Evolutionary conservation across 2,888 invertebrate genomes (phyloP).

Genomic region (Diloba caeruleocephala): DNA sequence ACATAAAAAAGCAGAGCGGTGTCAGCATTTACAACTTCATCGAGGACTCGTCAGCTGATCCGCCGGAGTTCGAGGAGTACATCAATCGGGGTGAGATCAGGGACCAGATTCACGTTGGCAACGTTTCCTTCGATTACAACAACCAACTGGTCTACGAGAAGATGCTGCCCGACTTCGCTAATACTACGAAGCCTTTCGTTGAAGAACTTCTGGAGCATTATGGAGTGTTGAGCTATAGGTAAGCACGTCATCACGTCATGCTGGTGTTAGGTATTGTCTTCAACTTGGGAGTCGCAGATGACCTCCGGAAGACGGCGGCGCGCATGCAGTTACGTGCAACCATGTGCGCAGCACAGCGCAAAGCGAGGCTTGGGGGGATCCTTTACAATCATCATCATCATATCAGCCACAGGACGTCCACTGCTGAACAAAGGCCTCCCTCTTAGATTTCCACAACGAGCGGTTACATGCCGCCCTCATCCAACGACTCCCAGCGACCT

Average conservation of each 20-base stretch:
- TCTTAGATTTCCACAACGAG: no score
- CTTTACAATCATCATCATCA: no score
- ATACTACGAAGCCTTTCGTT: slow-evolving; percentile 90
- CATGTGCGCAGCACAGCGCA: no score
- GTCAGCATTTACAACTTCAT: slow-evolving; percentile 66
- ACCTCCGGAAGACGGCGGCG: no score
- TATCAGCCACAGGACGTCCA: no score
- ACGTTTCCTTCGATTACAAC: slow-evolving; percentile 67
- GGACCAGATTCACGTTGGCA: slow-evolving; percentile 70
- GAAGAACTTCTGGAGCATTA: slow-evolving; percentile 90
- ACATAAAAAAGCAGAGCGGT: slow-evolving; percentile 65
- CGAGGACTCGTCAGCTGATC: slow-evolving; percentile 44
- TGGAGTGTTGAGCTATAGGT: slow-evolving; percentile 91
- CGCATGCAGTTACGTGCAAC: no score
- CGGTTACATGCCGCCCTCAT: no score
- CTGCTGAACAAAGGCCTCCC: no score
- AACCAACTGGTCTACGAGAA: slow-evolving; percentile 89
- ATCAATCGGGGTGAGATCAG: slow-evolving; percentile 82
- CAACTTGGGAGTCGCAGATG: no score
- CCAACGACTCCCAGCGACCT: no score
- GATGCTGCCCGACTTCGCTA: slow-evolving; percentile 91
- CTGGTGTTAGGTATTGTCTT: no score
- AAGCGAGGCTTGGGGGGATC: no score
- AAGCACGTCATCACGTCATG: slow-evolving; percentile 5
- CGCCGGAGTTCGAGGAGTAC: slow-evolving; percentile 56